Conservation (phyloP, 2,113 vertebrate species). For the Micromys minutus region DNA sequence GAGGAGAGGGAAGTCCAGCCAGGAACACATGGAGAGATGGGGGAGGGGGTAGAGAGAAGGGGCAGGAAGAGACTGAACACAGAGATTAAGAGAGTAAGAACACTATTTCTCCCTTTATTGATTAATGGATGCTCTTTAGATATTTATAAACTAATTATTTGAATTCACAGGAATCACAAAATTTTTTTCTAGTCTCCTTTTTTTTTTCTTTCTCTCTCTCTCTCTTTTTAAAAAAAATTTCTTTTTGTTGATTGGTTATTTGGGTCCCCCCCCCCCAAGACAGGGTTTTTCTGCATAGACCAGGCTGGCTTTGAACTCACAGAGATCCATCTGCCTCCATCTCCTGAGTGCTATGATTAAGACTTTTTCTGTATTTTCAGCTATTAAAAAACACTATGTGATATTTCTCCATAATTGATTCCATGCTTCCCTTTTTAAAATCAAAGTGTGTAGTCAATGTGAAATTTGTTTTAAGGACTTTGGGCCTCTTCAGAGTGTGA, state of each 20-base stretch:
- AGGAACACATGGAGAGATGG: too few relatives aligned
- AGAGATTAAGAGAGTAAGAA: too few relatives aligned
- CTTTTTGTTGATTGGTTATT: too few relatives aligned
- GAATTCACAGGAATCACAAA: background rate
- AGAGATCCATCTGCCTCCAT: background rate
- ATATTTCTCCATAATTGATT: constrained; percentile 14
- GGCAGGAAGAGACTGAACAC: too few relatives aligned
- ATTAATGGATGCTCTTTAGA: background rate
- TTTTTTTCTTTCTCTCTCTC: background rate
- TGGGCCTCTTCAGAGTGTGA: background rate
- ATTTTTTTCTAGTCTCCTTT: background rate
- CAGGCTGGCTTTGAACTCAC: background rate
- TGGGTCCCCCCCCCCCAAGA: background rate
- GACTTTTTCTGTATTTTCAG: background rate
- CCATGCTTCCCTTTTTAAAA: background rate
- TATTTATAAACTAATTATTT: background rate
- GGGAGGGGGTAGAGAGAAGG: too few relatives aligned
- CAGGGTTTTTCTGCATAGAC: background rate
- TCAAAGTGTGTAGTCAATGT: constrained; percentile 4
- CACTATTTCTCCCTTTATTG: background rate
- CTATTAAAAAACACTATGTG: background rate
- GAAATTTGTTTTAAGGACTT: background rate
- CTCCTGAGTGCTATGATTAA: background rate
- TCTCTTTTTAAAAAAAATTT: too few relatives aligned
- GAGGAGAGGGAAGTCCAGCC: too few relatives aligned